A percentile compares a stretch with the other conserved stretches of the same genome.
Conservation (phyloP, 2,113 vertebrate species). For the Notechis scutatus region DNA sequence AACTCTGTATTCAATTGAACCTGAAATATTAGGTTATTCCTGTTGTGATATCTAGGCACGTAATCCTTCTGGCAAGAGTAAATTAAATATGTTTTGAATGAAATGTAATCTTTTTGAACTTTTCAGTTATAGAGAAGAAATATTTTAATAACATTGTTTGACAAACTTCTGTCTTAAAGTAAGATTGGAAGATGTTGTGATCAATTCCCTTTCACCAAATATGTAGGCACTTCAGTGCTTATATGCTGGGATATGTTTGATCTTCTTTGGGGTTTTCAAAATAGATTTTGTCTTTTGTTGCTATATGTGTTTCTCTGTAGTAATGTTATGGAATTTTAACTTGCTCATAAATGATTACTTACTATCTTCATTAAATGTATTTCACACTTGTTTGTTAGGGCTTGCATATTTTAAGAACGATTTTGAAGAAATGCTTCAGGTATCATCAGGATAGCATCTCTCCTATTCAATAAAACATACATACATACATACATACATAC, state of each 20-base stretch:
- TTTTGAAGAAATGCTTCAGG: neutral
- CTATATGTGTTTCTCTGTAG: fast-evolving
- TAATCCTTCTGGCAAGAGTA: neutral
- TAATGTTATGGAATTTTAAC: neutral
- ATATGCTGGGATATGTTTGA: neutral
- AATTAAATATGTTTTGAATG: neutral
- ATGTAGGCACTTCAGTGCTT: neutral
- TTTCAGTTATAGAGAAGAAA: neutral
- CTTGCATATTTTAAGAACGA: neutral
- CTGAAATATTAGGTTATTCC: neutral
- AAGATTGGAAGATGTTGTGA: neutral
- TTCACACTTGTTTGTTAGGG: neutral
- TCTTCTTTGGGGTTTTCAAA: neutral
- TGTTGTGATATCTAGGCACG: neutral
- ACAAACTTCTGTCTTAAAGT: neutral
- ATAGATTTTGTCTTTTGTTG: fast-evolving
- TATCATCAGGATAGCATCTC: neutral
- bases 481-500: too few relatives aligned
- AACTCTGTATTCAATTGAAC: neutral
- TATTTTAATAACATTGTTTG: neutral
- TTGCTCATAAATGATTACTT: neutral
- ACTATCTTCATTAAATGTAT: neutral
- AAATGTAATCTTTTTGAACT: neutral
- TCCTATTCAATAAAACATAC: neutral
- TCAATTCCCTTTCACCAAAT: neutral